Evolutionary conservation across 2,888 invertebrate species (phyloP).

Genomic region (Drosophila percnosoma): DNA sequence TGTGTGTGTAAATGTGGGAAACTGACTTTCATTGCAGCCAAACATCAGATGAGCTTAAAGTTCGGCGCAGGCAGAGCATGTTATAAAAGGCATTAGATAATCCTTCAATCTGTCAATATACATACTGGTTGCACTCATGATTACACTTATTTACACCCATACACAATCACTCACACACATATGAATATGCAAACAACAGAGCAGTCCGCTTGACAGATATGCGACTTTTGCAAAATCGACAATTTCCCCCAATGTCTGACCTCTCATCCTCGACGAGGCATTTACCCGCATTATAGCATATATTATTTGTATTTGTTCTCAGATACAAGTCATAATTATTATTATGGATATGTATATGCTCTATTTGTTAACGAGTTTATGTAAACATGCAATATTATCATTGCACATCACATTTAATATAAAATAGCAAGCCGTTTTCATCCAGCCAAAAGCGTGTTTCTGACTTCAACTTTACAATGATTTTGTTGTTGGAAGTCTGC

Average conservation of each 20-base stretch:
- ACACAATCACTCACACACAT: not conserved
- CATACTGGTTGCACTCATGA: slow-evolving; percentile 56
- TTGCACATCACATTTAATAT: slow-evolving; percentile 49
- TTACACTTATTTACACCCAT: slow-evolving; percentile 32
- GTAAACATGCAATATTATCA: slow-evolving; percentile 50
- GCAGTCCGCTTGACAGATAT: slow-evolving; percentile 1
- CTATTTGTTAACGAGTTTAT: slow-evolving; percentile 23
- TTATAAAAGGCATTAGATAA: slow-evolving; percentile 71
- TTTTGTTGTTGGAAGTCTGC: slow-evolving; percentile 28
- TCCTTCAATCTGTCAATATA: slow-evolving; percentile 77
- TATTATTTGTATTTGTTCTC: slow-evolving; percentile 62
- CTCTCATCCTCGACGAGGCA: slow-evolving; percentile 9
- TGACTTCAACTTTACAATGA: slow-evolving; percentile 15
- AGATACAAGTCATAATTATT: slow-evolving; percentile 66
- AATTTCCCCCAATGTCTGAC: slow-evolving; percentile 28
- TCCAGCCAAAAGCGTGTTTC: not conserved
- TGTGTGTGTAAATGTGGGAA: slow-evolving; percentile 9
- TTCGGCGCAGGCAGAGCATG: slow-evolving; percentile 53
- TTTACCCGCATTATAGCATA: slow-evolving; percentile 21
- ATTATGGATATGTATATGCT: slow-evolving; percentile 33
- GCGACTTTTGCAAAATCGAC: slow-evolving; percentile 47
- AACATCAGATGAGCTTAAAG: slow-evolving; percentile 59
- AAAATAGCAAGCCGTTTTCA: not conserved
- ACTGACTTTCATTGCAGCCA: slow-evolving; percentile 46
- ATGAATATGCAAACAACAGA: slow-evolving; percentile 23